Percentiles rank a stretch among this genome's conserved stretches.
phyloP scores from a whole-genome alignment of 2,888 invertebrate genomes.

The Dryadula phaetusa region DNA sequence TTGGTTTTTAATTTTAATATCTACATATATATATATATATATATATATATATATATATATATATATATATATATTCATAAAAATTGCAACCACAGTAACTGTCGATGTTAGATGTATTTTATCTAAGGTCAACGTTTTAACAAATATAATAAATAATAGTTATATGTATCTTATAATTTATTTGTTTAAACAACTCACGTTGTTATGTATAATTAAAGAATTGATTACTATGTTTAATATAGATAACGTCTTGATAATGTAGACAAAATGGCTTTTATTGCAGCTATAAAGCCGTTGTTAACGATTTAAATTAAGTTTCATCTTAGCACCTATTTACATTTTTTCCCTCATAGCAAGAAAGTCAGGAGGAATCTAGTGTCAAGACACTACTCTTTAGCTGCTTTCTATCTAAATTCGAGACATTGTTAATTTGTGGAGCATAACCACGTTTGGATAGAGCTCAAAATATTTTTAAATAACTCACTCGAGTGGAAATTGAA shows the following conservation, averaged over 20 bases:
- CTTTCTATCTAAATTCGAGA: too few species aligned
- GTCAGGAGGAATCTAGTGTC: too few species aligned
- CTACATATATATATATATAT: too few species aligned
- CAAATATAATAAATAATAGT: conserved; percentile 14
- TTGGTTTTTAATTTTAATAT: too few species aligned
- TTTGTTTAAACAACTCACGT: conserved; percentile 1
- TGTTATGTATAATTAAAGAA: conserved; percentile 5
- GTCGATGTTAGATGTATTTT: conserved; percentile 3
- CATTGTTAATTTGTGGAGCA: too few species aligned
- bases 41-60: too few species aligned
- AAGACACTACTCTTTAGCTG: too few species aligned
- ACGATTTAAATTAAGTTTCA: not conserved
- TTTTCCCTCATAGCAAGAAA: too few species aligned
- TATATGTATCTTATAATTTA: conserved; percentile 17
- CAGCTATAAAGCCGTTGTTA: not conserved
- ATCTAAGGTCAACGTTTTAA: conserved; percentile 25
- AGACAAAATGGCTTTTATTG: conserved; percentile 1
- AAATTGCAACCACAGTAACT: conserved; percentile 5
- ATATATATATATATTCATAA: not conserved
- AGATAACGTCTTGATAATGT: conserved; percentile 18
- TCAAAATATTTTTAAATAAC: too few species aligned
- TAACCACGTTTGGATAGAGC: too few species aligned
- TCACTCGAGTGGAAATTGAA: too few species aligned
- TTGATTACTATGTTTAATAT: conserved; percentile 22
- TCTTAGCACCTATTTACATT: not conserved